phyloP scores from a whole-genome alignment of 1,140 invertebrate genomes.

The Ips nitidus region DNA sequence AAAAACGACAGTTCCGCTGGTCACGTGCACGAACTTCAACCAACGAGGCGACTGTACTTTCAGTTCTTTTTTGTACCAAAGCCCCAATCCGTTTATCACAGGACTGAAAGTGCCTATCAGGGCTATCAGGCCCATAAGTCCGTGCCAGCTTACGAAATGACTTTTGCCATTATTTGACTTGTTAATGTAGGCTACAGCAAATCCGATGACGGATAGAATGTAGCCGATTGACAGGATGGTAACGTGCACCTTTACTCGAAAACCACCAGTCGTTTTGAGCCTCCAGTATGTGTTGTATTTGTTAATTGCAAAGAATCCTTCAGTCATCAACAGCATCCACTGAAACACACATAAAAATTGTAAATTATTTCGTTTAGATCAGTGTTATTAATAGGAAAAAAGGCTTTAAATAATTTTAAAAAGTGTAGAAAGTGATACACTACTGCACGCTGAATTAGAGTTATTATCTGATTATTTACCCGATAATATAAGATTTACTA shows the following conservation, averaged over 20 bases:
- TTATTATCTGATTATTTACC: background rate
- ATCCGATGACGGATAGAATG: conserved; percentile 34
- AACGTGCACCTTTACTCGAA: conserved; percentile 37
- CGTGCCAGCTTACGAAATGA: conserved; percentile 44
- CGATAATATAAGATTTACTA: background rate
- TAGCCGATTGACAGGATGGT: conserved; percentile 30
- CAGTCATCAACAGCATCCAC: conserved; percentile 46
- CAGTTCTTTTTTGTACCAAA: conserved; percentile 41
- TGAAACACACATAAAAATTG: conserved; percentile 30
- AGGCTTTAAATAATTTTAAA: background rate
- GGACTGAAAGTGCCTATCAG: conserved; percentile 35
- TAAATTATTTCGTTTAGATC: conserved; percentile 1
- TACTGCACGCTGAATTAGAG: no score
- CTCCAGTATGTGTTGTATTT: conserved; percentile 41
- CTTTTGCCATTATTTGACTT: conserved; percentile 41
- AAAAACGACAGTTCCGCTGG: conserved; percentile 36
- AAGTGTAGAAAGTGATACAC: no score
- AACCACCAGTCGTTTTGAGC: conserved; percentile 28
- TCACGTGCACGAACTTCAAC: conserved; percentile 41
- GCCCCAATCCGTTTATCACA: conserved; percentile 36
- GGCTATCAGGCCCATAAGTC: conserved; percentile 39
- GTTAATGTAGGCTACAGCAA: conserved; percentile 39
- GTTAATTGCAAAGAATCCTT: conserved; percentile 41
- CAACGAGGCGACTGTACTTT: conserved; percentile 30
- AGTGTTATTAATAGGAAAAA: background rate